Base-by-base conservation (phyloP, 2,113 vertebrate genomes). In the Malaclemys terrapin region DNA sequence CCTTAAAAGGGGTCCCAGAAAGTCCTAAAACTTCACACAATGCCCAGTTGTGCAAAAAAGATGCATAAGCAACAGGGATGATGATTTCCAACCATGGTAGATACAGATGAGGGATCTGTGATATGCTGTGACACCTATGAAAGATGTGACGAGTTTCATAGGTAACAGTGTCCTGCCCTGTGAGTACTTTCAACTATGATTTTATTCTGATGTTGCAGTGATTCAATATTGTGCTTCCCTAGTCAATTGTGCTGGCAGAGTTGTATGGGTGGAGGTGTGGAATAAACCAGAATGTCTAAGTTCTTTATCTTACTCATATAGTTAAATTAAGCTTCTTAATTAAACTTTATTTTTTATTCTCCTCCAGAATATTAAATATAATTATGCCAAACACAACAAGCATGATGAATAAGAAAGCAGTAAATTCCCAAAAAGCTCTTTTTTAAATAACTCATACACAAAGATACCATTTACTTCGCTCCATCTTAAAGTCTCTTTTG, bases 81-180 rank as follows among this genome's bases (percentile, higher is more conserved):
- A 45, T 13, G 20, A 78, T 78, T 78, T 78, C 38, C 25, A 27
- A 78, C 24, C 75, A 78, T 8, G 27, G 25, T 78, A 78, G 11
- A 78, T 29, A 47, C 42, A 87, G 89, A 86, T 81, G 82, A 96
- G 95, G 82, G 85, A 27, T 31, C n/a, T 76, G 19, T 75, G 65
- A 42, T 45, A 50, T 25, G 29, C 25, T 75, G 38, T 53, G 65
- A 85, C 16, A 42, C n/a, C 84, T 72, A 38, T 72, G 19, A 54
- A 29, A 11, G 49, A 25, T n/a, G 6, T 38, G 35, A 69, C 6
- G 22, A 85, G n/a, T 75, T 72, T 85, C 16, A 25, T 85, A 54
- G 12, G 69, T 50, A 52, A 85, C 4, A 62, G 10, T 72, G 53
- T 19, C 19, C 42, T 83, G 13, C 49, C 25, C 52, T 42, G 14